phyloP scores from a whole-genome alignment of 2,797 vertebrate genomes.

The Arnoldichthys spilopterus region DNA sequence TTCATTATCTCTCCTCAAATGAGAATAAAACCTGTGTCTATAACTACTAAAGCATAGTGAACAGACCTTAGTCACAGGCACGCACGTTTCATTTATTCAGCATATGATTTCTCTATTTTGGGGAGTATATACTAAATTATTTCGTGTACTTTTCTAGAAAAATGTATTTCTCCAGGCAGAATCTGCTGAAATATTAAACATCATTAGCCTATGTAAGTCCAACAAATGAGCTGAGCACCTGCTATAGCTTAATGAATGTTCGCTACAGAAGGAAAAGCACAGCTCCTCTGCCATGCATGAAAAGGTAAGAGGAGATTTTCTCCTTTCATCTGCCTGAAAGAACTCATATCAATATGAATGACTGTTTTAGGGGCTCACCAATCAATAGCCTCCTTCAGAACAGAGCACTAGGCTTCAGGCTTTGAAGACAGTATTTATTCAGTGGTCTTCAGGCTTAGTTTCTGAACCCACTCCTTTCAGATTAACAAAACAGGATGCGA shows the following conservation, averaged over 20 bases:
- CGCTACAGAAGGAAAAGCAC: slow-evolving; percentile 39
- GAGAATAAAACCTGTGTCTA: neutral
- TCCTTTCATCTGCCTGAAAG: slow-evolving; percentile 62
- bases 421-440: slow-evolving; percentile 64
- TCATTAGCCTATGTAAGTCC: slow-evolving; percentile 28
- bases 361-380: slow-evolving; percentile 45
- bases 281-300: slow-evolving; percentile 61
- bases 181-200: slow-evolving; percentile 43
- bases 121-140: neutral
- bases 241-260: slow-evolving; percentile 46
- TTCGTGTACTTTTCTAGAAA: slow-evolving; percentile 12
- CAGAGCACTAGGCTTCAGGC: slow-evolving; percentile 57
- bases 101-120: slow-evolving; percentile 15
- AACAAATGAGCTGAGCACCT: slow-evolving; percentile 49
- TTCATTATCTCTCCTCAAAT: neutral
- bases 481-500: slow-evolving; percentile 43
- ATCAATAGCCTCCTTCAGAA: slow-evolving; percentile 66
- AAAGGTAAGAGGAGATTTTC: slow-evolving; percentile 52
- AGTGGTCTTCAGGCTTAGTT: slow-evolving; percentile 25
- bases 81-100: slow-evolving; percentile 25
- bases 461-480: slow-evolving; percentile 56
- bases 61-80: neutral
- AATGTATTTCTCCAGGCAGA: slow-evolving; percentile 18
- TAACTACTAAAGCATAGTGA: neutral
- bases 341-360: slow-evolving; percentile 79